These are phyloP conservation scores for Auanema sp. DNA, from an alignment of 2,888 invertebrate species.

Conservation along the genomic window DNA sequence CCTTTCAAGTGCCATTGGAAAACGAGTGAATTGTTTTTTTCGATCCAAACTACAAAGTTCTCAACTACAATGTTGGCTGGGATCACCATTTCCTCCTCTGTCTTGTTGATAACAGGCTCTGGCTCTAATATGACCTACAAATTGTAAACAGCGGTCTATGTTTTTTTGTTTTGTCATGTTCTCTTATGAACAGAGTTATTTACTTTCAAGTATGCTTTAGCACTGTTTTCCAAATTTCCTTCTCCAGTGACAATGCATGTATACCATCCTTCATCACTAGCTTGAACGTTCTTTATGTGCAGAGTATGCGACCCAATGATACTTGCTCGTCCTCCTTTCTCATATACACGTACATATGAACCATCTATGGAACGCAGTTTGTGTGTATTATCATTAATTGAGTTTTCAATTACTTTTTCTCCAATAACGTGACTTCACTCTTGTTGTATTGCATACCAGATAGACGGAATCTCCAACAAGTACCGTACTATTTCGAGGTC, in stretches of 20 bases:
- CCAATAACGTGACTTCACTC: constrained; percentile 38
- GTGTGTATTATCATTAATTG: background rate
- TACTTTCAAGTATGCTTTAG: constrained; percentile 40
- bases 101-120: too few species aligned
- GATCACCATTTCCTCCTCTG: too few species aligned
- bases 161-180: too few species aligned
- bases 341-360: too few species aligned
- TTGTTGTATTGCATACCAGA: constrained; percentile 35
- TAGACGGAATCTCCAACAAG: constrained; percentile 29
- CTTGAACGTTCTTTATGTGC: constrained; percentile 28
- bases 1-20: too few species aligned
- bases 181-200: too few species aligned
- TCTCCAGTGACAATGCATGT: constrained; percentile 42
- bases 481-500: background rate
- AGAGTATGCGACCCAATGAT: constrained; percentile 41
- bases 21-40: too few species aligned
- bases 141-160: too few species aligned
- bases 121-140: too few species aligned
- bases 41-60: too few species aligned
- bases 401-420: constrained; percentile 27
- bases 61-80: too few species aligned
- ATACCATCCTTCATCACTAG: constrained; percentile 50
- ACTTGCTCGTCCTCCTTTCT: background rate
- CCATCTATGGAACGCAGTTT: too few species aligned
- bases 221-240: constrained; percentile 18